A percentile compares a stretch with the other conserved stretches of the same genome.
phyloP scores from a whole-genome alignment of 2,113 vertebrate genomes.

The Callaeas wilsoni region DNA sequence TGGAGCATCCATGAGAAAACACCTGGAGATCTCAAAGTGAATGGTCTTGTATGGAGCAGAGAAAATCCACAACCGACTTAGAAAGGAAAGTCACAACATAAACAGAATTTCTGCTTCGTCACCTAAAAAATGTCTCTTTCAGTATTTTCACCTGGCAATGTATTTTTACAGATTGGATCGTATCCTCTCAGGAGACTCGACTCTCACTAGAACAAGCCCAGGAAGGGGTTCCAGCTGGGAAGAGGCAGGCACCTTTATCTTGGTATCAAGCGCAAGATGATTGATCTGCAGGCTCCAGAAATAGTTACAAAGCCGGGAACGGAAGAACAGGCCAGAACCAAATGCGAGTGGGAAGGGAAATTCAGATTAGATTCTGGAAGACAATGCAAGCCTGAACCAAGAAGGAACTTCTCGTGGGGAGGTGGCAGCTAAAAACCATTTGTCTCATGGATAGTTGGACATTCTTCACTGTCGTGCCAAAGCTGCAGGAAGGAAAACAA shows the following conservation, averaged over 20 bases:
- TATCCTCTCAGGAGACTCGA: not conserved
- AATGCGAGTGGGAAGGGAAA: slow-evolving; percentile 34
- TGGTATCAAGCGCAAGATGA: not conserved
- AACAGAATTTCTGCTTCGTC: not conserved
- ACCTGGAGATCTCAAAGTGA: not conserved
- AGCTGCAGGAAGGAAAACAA: not conserved
- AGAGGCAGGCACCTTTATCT: slow-evolving; percentile 13
- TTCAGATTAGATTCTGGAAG: slow-evolving; percentile 53
- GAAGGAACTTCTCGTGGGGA: not conserved
- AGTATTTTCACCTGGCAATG: not conserved
- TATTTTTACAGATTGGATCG: not conserved
- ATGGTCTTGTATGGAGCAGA: fast-evolving
- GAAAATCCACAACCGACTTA: not conserved
- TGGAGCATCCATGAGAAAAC: not conserved
- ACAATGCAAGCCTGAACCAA: slow-evolving; percentile 38
- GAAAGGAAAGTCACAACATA: not conserved
- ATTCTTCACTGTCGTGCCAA: not conserved
- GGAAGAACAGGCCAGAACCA: slow-evolving; percentile 11
- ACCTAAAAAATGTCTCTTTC: fast-evolving
- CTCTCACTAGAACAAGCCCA: not conserved
- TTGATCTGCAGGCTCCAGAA: slow-evolving; percentile 33
- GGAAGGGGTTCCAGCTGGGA: not conserved
- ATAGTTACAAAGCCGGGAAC: slow-evolving; percentile 44
- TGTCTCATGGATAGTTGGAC: not conserved
- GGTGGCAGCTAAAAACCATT: not conserved